A percentile compares a stretch with the other conserved stretches of the same genome.
Conservation (phyloP, 2,797 vertebrate genomes). For the Mormyrops attenuatus region DNA sequence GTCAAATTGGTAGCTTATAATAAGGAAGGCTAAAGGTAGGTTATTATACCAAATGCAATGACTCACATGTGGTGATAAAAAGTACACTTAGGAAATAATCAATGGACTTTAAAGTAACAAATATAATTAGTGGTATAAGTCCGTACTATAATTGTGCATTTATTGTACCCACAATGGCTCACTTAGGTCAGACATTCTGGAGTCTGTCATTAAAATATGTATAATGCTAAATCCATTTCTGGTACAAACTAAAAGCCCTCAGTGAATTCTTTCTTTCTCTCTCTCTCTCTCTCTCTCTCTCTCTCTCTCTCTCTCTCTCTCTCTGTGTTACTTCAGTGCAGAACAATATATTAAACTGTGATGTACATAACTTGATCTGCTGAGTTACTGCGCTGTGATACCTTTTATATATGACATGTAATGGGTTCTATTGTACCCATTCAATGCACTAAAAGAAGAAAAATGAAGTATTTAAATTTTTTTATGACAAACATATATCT, state of each 20-base stretch:
- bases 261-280: not conserved
- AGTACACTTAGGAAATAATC: slow-evolving; percentile 28
- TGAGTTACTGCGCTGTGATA: not conserved
- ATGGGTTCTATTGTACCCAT: not conserved
- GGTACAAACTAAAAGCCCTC: slow-evolving; percentile 17
- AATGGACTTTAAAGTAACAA: slow-evolving; percentile 21
- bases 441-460: not conserved
- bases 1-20: slow-evolving; percentile 11
- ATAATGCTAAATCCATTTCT: slow-evolving; percentile 25
- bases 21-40: slow-evolving; percentile 3
- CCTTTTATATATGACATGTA: not conserved
- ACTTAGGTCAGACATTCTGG: slow-evolving; percentile 22
- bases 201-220: slow-evolving; percentile 28
- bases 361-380: not conserved
- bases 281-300: not conserved
- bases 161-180: slow-evolving; percentile 19
- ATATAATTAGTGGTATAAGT: slow-evolving; percentile 23
- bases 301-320: not conserved
- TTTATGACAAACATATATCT: not conserved
- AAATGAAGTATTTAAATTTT: not conserved
- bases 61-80: slow-evolving; percentile 24
- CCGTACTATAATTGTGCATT: slow-evolving; percentile 17
- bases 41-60: slow-evolving; percentile 10
- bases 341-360: not conserved
- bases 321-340: not conserved